These are phyloP conservation scores for Salticus scenicus DNA, from an alignment of 2,888 invertebrate genomes.

Conservation along the genomic window DNA sequence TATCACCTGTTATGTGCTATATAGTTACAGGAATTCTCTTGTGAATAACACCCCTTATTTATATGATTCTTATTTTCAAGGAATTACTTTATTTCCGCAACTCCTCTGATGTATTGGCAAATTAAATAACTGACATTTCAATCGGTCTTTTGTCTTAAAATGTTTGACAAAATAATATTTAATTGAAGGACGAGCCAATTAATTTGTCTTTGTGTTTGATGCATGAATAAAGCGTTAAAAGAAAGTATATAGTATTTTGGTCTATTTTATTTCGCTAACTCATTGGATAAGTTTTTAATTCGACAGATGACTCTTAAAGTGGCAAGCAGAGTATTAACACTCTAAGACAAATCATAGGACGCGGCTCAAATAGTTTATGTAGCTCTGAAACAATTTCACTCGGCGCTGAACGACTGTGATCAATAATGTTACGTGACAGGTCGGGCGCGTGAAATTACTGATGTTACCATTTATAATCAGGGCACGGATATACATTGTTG, in stretches of 20 bases:
- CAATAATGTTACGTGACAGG: slow-evolving; percentile 65
- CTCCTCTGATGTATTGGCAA: too few relatives aligned
- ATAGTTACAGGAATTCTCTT: too few relatives aligned
- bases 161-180: neutral
- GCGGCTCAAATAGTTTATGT: slow-evolving; percentile 45
- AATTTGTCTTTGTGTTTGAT: too few relatives aligned
- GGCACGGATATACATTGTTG: slow-evolving; percentile 56
- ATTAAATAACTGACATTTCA: neutral
- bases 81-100: too few relatives aligned
- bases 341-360: slow-evolving; percentile 20
- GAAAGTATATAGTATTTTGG: neutral
- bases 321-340: slow-evolving; percentile 24
- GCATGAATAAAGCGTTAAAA: neutral
- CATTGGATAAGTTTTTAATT: neutral
- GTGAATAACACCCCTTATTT: too few relatives aligned
- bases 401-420: slow-evolving; percentile 24
- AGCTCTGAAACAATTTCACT: slow-evolving; percentile 28
- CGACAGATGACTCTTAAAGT: neutral
- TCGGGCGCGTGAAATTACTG: slow-evolving; percentile 55
- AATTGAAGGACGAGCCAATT: neutral
- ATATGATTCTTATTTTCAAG: too few relatives aligned
- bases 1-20: too few relatives aligned
- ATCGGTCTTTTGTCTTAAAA: neutral
- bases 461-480: slow-evolving; percentile 58
- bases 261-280: slow-evolving; percentile 30